These are phyloP conservation scores for Phalera bucephala DNA, from an alignment of 2,888 invertebrate genomes.

Conservation along the genomic window DNA sequence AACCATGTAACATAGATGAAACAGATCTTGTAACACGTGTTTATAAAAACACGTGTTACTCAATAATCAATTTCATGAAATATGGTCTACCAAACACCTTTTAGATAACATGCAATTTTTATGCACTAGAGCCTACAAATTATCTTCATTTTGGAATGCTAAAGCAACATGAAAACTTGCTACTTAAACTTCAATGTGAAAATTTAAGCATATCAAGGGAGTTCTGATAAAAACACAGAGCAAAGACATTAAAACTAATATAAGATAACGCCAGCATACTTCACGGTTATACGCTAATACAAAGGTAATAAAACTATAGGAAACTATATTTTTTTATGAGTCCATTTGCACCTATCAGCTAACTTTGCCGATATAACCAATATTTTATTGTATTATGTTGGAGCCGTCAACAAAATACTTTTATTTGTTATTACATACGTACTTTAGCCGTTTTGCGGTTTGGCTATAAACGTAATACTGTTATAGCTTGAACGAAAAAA, in stretches of 20 bases:
- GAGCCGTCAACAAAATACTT: conserved; percentile 18
- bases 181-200: too few species aligned
- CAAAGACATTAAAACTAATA: neutral
- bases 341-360: neutral
- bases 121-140: too few species aligned
- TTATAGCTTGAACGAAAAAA: conserved; percentile 26
- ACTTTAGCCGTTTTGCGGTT: conserved; percentile 22
- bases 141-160: too few species aligned
- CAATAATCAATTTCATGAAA: too few species aligned
- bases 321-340: neutral
- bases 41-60: too few species aligned
- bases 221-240: neutral
- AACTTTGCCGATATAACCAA: neutral
- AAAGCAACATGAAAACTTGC: too few species aligned
- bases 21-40: too few species aligned
- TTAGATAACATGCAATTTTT: too few species aligned
- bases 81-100: too few species aligned
- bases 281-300: neutral
- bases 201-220: too few species aligned
- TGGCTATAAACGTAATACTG: conserved; percentile 27
- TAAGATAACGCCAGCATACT: neutral
- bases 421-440: conserved; percentile 19
- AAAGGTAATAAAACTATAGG: neutral
- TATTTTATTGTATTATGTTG: conserved; percentile 13
- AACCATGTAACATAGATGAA: too few species aligned